Evolutionary conservation across 2,888 invertebrate species (phyloP).

Genomic region (Eilema sororculum): DNA sequence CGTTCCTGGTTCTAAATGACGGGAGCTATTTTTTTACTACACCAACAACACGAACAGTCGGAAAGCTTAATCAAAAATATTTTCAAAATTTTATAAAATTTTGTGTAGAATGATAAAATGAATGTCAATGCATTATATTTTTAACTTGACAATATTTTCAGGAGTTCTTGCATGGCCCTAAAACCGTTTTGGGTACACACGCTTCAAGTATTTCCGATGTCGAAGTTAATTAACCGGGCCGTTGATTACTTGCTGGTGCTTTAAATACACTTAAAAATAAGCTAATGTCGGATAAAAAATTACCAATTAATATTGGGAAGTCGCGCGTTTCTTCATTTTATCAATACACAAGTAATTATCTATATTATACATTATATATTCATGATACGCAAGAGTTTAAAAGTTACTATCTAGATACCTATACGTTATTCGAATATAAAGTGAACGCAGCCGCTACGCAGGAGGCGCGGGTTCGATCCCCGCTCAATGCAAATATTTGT

Average conservation of each 20-base stretch:
- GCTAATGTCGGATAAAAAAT: conserved; percentile 28
- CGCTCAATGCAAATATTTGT: too few relatives aligned
- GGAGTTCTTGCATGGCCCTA: conserved; percentile 23
- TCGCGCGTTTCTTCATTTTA: neutral
- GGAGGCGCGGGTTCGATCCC: too few relatives aligned
- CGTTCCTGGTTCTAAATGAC: too few relatives aligned
- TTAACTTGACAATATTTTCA: conserved; percentile 5
- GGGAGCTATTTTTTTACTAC: too few relatives aligned
- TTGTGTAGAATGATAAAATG: neutral
- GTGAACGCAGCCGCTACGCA: too few relatives aligned
- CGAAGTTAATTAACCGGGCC: conserved; percentile 43
- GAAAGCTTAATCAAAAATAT: too few relatives aligned
- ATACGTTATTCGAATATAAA: too few relatives aligned
- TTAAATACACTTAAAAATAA: conserved; percentile 48
- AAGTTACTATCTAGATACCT: too few relatives aligned
- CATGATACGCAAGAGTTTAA: too few relatives aligned
- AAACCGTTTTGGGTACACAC: conserved; percentile 34
- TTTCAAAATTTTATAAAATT: neutral
- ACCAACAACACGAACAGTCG: too few relatives aligned
- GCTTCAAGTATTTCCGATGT: conserved; percentile 29
- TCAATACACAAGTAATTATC: neutral
- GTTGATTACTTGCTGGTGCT: conserved; percentile 44
- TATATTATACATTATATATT: too few relatives aligned
- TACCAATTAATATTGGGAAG: conserved; percentile 25
- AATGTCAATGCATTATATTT: conserved; percentile 19